Evolutionary conservation across 1,140 invertebrate genomes (phyloP).

Genomic region (Brachionus paranguensis): DNA sequence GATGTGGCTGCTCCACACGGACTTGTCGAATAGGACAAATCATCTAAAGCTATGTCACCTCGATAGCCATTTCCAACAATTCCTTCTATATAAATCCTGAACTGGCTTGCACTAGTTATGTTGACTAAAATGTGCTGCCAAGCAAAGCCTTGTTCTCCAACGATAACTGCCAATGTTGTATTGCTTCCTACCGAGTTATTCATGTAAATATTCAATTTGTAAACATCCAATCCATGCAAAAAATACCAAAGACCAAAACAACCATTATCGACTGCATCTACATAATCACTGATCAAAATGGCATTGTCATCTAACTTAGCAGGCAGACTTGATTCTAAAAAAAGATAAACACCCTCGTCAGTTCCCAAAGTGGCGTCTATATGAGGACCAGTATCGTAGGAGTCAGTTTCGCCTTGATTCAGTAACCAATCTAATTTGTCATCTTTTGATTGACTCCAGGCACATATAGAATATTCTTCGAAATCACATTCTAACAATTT

Average conservation of each 20-base stretch:
- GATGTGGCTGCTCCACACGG: background rate
- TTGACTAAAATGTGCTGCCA: conserved; percentile 45
- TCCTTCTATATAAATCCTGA: conserved; percentile 13
- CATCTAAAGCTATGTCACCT: conserved; percentile 48
- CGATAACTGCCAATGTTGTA: conserved; percentile 41
- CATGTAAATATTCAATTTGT: conserved; percentile 24
- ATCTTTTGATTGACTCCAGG: conserved; percentile 44
- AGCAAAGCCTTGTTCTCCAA: conserved; percentile 47
- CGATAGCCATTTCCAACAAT: conserved; percentile 41
- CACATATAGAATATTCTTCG: conserved; percentile 42
- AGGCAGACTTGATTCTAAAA: conserved; percentile 66
- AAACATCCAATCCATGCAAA: conserved; percentile 36
- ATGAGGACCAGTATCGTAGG: conserved; percentile 44
- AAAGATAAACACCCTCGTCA: conserved; percentile 67
- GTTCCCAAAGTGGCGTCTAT: conserved; percentile 24
- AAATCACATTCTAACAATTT: conserved; percentile 43
- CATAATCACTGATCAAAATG: conserved; percentile 60
- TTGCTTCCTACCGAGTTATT: background rate
- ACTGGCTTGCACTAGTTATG: conserved; percentile 43
- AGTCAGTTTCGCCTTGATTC: conserved; percentile 42
- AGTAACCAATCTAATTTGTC: conserved; percentile 44
- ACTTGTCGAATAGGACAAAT: conserved; percentile 41
- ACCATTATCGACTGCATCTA: background rate
- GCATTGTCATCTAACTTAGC: conserved; percentile 65
- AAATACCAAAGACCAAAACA: conserved; percentile 39